A percentile compares a stretch with the other conserved stretches of the same genome.
phyloP scores from a whole-genome alignment of 37 sponge, comb jelly and placozoan species.

The Petrosia ficiformis region DNA sequence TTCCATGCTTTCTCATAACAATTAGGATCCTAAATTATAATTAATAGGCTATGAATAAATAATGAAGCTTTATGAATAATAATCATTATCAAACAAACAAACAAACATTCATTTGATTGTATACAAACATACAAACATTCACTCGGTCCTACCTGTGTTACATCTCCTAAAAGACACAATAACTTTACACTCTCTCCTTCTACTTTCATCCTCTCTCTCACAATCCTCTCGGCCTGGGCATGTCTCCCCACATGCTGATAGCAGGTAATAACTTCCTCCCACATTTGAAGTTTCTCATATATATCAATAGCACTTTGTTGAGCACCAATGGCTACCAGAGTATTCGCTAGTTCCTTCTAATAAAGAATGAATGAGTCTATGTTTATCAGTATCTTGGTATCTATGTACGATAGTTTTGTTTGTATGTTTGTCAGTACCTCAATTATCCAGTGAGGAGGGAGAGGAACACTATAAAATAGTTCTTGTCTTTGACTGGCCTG shows the following conservation, averaged over 20 bases:
- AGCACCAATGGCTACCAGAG: constrained; percentile 63
- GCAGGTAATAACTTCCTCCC: constrained; percentile 83
- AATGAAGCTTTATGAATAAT: too few relatives aligned
- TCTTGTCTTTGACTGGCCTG: constrained; percentile 14
- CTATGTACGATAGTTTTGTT: too few relatives aligned
- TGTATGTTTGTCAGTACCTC: too few relatives aligned
- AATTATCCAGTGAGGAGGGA: constrained; percentile 64
- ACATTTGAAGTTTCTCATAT: constrained; percentile 73
- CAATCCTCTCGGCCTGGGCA: constrained; percentile 54
- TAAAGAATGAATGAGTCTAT: not conserved
- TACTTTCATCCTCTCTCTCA: constrained; percentile 41
- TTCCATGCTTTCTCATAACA: constrained; percentile 89
- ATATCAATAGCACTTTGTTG: constrained; percentile 74
- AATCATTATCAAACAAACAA: not conserved
- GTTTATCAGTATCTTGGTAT: too few relatives aligned
- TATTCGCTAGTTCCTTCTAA: constrained; percentile 71
- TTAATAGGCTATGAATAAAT: too few relatives aligned
- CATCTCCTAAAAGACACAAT: constrained; percentile 86
- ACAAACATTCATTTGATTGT: not conserved
- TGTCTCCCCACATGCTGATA: constrained; percentile 57
- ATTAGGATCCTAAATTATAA: constrained; percentile 46
- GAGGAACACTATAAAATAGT: constrained; percentile 47
- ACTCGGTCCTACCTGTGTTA: constrained; percentile 47
- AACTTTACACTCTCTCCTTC: constrained; percentile 59
- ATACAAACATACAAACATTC: not conserved